phyloP scores from a whole-genome alignment of 2,888 invertebrate species.

The Piscicola geometra region DNA sequence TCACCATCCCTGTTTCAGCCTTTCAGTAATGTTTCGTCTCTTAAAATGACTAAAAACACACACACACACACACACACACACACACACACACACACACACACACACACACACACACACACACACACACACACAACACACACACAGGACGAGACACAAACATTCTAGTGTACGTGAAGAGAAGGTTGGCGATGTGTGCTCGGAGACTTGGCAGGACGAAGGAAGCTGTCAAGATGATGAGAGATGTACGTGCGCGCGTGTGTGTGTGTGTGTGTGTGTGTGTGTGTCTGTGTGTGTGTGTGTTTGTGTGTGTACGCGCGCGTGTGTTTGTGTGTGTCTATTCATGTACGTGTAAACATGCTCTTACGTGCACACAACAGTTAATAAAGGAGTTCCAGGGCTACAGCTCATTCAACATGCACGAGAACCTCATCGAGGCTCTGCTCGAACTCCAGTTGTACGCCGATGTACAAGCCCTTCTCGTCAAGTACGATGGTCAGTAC shows the following conservation, averaged over 20 bases:
- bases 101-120: neutral
- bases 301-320: neutral
- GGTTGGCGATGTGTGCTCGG: slow-evolving; percentile 94
- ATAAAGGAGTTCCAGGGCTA: slow-evolving; percentile 94
- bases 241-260: slow-evolving; percentile 59
- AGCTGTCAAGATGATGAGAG: slow-evolving; percentile 91
- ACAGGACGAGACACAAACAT: slow-evolving; percentile 82
- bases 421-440: slow-evolving; percentile 89
- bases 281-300: neutral
- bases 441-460: slow-evolving; percentile 93
- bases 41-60: too few species aligned
- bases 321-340: neutral
- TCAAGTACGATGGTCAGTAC: slow-evolving; percentile 71
- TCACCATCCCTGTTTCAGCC: too few species aligned
- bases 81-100: too few species aligned
- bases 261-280: neutral
- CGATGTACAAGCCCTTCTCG: slow-evolving; percentile 86
- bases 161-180: slow-evolving; percentile 83
- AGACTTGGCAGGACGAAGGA: slow-evolving; percentile 88
- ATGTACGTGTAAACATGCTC: slow-evolving; percentile 60
- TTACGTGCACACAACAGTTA: slow-evolving; percentile 60
- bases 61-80: too few species aligned
- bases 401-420: slow-evolving; percentile 86
- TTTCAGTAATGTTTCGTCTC: too few species aligned
- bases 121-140: neutral